phyloP scores from a whole-genome alignment of 2,113 vertebrate species.

The Zapornia atra region DNA sequence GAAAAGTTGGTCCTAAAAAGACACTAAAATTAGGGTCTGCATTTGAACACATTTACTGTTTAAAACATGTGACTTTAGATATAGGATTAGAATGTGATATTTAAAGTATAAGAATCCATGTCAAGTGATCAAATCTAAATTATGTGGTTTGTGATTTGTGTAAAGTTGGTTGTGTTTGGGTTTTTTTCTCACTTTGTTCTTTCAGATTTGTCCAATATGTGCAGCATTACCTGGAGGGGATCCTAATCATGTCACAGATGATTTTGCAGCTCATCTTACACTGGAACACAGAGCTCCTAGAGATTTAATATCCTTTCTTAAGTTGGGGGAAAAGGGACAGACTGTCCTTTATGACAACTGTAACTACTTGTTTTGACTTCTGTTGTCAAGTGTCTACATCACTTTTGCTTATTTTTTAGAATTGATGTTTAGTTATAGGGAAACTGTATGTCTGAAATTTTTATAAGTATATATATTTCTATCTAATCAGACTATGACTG shows the following conservation, averaged over 20 bases:
- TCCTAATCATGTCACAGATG: conserved; percentile 98
- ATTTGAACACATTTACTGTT: conserved; percentile 3
- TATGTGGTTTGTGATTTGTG: background rate
- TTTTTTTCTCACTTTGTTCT: conserved; percentile 47
- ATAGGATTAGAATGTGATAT: background rate
- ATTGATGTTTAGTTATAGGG: background rate
- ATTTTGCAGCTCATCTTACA: conserved; percentile 99
- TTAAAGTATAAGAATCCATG: background rate
- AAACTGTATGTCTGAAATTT: background rate
- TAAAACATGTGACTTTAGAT: background rate
- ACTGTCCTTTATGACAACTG: background rate
- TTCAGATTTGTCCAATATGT: conserved; percentile 99
- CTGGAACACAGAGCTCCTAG: conserved; percentile 99
- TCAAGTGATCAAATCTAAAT: background rate
- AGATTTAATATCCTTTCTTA: conserved; percentile 98
- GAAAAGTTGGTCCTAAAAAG: background rate
- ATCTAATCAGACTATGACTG: background rate
- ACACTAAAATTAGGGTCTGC: background rate
- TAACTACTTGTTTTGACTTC: conserved; percentile 8
- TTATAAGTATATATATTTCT: background rate
- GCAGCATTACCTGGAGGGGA: conserved; percentile 98
- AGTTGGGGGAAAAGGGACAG: background rate
- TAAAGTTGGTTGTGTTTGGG: background rate
- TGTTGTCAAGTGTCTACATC: background rate
- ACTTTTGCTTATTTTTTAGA: background rate